These are phyloP conservation scores for Lordiphosa fenestrarum DNA, from an alignment of 2,888 invertebrate genomes.

Conservation along the genomic window DNA sequence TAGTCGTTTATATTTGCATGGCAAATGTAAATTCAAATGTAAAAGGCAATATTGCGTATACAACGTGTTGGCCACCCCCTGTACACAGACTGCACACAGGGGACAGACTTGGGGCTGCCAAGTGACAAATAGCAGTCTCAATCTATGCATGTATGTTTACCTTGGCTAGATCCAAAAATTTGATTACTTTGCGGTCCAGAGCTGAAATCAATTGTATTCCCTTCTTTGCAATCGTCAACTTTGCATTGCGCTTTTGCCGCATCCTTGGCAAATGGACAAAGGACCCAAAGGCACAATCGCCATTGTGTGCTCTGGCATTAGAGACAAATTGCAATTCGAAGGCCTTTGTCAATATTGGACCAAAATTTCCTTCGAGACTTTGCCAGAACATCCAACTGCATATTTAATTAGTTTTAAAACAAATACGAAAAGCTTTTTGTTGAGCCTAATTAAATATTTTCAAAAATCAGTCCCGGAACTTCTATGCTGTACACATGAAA, in stretches of 20 bases:
- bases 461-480: constrained; percentile 34
- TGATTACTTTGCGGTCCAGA: constrained; percentile 61
- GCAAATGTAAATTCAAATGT: constrained; percentile 44
- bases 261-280: constrained; percentile 32
- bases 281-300: neutral
- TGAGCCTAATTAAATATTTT: constrained; percentile 64
- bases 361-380: constrained; percentile 21
- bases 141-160: constrained; percentile 25
- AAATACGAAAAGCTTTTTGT: constrained; percentile 9
- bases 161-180: constrained; percentile 40
- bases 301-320: constrained; percentile 20
- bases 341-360: constrained; percentile 50
- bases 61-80: constrained; percentile 3
- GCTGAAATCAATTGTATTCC: constrained; percentile 32
- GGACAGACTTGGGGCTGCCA: constrained; percentile 41
- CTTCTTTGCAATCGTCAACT: constrained; percentile 8
- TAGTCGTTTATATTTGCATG: constrained; percentile 50
- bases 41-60: constrained; percentile 41
- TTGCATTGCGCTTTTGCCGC: constrained; percentile 56
- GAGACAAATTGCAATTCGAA: constrained; percentile 43
- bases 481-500: constrained; percentile 34
- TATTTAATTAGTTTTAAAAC: constrained; percentile 42
- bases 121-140: constrained; percentile 46
- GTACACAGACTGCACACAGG: constrained; percentile 19
- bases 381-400: constrained; percentile 29